Percentiles rank a stretch among this genome's conserved stretches.
phyloP scores from a whole-genome alignment of 1,140 invertebrate genomes.

The Berghia stephanieae region DNA sequence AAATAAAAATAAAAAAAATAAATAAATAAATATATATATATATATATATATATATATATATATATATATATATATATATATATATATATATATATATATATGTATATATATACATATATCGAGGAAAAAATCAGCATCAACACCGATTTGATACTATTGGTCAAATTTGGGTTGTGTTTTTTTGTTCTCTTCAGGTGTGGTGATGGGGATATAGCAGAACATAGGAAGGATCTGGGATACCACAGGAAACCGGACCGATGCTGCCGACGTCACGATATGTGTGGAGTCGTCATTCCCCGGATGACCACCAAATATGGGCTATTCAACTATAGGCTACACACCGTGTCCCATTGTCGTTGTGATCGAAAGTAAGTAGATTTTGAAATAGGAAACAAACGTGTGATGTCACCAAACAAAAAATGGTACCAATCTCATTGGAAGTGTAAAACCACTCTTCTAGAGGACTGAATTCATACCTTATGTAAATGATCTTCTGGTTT shows the following conservation, averaged over 20 bases:
- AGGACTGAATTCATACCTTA: too few species aligned
- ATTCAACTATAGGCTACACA: conserved; percentile 85
- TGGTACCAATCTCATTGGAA: too few species aligned
- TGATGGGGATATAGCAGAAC: conserved; percentile 78
- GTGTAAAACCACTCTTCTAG: too few species aligned
- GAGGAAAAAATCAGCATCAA: not conserved
- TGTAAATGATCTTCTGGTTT: too few species aligned
- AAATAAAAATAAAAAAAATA: too few species aligned
- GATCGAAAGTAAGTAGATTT: conserved; percentile 85
- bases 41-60: too few species aligned
- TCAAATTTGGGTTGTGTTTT: not conserved
- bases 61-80: too few species aligned
- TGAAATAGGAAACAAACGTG: too few species aligned
- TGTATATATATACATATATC: not conserved
- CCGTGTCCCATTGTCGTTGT: conserved; percentile 86
- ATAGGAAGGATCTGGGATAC: conserved; percentile 80
- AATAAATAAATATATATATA: too few species aligned
- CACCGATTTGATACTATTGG: not conserved
- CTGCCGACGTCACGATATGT: conserved; percentile 85
- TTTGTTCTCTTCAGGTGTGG: conserved; percentile 75
- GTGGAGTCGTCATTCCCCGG: conserved; percentile 81
- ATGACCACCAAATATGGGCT: conserved; percentile 81
- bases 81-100: too few species aligned
- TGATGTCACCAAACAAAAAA: too few species aligned
- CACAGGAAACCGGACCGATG: conserved; percentile 82